Evolutionary conservation across 2,113 vertebrate species (phyloP), one percentile per base, ranked within the genome.

Genomic region (Oncorhynchus clarkii): DNA sequence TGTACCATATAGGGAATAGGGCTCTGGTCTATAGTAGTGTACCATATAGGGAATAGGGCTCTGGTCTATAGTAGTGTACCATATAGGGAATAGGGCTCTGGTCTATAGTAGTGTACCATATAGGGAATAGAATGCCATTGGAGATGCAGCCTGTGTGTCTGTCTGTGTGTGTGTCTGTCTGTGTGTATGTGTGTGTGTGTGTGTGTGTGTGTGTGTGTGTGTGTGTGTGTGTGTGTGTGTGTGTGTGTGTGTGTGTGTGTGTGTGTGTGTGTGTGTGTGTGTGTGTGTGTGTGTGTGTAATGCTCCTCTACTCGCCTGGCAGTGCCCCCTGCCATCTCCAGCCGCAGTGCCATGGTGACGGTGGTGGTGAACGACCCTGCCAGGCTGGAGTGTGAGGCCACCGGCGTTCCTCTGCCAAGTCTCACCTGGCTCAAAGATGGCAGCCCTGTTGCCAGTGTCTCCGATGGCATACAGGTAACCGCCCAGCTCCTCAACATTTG

Each of bases 361-460:
- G 97, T 96, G 70, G 95, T 99, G 74, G 95, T 99, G 60, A 99
- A 98, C 77, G 94, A 98, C 65, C 86, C 86, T 0, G 94, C 94
- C 76, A 92, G 90, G 34, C 88, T 99, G 83, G 94, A 96, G 78
- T 99, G 98, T 84, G 96, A 99, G 88, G 96, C 96, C 49, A 94
- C 94, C 16, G 97, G 98, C 1, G 94, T 97, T 77, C 98, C 98
- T 2, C 82, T 78, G 16, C 98, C 98, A 4, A 95, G 94, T 89
- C 93, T 99, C 82, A 99, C 96, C 0, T 99, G 98, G 98, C 84
- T 99, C 51, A 99, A 99, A 89, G 96, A 98, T 13, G 96, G 96
- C 22, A 98, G 97, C 84, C 97, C 98, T 0, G 95, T 99, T 60
- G 93, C 96, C 67, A 96, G 96, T 57, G 89, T 96, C 1, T 89